phyloP scores from a whole-genome alignment of 2,797 vertebrate genomes.

The Poliocrania exsul region DNA sequence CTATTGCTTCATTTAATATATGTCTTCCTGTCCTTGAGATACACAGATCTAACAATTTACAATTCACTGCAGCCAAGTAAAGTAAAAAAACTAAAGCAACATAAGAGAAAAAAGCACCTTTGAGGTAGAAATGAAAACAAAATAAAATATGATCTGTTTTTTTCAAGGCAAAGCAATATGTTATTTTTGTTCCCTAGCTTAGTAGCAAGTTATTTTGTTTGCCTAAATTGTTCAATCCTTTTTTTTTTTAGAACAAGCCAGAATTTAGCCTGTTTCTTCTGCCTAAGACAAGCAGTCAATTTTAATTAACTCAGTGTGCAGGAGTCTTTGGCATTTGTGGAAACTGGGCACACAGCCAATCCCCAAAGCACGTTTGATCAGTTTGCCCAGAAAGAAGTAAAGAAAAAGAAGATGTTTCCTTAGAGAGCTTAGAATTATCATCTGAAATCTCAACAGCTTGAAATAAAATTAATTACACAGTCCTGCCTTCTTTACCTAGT shows the following conservation, averaged over 20 bases:
- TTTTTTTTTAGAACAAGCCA: conserved; percentile 53
- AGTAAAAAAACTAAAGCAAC: not conserved
- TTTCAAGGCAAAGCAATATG: conserved; percentile 20
- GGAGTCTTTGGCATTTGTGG: conserved; percentile 71
- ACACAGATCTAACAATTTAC: conserved; percentile 6
- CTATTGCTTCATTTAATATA: not conserved
- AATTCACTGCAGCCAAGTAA: not conserved
- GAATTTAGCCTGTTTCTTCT: conserved; percentile 69
- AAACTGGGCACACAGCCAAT: conserved; percentile 76
- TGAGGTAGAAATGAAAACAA: not conserved
- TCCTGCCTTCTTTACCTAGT: not conserved
- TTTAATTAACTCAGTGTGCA: conserved; percentile 80
- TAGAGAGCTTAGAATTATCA: conserved; percentile 35
- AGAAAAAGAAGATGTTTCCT: conserved; percentile 60
- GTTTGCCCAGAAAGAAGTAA: conserved; percentile 72
- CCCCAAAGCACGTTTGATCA: conserved; percentile 70
- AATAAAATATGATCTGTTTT: not conserved
- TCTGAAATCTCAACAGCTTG: conserved; percentile 40
- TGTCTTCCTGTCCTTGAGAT: not conserved
- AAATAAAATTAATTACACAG: conserved; percentile 61
- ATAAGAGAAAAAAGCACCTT: not conserved
- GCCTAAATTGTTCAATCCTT: conserved; percentile 61
- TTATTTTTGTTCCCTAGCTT: conserved; percentile 54
- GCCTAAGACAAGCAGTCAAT: conserved; percentile 80
- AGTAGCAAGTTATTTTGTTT: conserved; percentile 61